phyloP scores from a whole-genome alignment of 2,888 invertebrate species.

The Troides aeacus region DNA sequence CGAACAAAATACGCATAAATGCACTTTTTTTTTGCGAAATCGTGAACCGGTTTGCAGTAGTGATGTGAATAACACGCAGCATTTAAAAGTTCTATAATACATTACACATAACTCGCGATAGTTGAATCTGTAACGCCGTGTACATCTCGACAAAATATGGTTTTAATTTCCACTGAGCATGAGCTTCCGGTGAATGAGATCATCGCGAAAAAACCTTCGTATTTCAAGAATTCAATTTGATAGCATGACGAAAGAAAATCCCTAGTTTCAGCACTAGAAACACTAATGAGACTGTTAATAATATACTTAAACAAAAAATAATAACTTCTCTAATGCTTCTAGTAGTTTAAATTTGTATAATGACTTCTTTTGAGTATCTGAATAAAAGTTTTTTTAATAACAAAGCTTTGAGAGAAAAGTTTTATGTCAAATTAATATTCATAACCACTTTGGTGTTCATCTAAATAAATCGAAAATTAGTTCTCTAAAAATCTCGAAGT shows the following conservation, averaged over 20 bases:
- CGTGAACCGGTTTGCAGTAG: slow-evolving; percentile 28
- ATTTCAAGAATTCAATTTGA: no score
- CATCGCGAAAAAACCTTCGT: no score
- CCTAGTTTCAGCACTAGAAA: no score
- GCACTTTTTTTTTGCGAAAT: slow-evolving; percentile 37
- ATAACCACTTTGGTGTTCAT: slow-evolving; percentile 6
- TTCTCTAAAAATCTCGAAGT: neutral
- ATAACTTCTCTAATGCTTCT: neutral
- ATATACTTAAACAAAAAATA: neutral
- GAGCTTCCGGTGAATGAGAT: no score
- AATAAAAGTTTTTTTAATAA: neutral
- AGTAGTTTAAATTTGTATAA: neutral
- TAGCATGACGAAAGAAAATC: no score
- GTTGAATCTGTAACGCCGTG: no score
- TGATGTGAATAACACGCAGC: slow-evolving; percentile 1
- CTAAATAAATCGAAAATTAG: neutral
- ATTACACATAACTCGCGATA: no score
- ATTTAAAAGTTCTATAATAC: no score
- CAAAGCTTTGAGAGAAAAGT: slow-evolving; percentile 2
- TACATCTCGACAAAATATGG: no score
- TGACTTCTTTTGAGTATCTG: neutral
- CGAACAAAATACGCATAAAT: slow-evolving; percentile 33
- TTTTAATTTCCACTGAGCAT: no score
- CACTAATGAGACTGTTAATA: no score
- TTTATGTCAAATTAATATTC: neutral